These are phyloP conservation scores for Eremobia ochroleuca DNA, from an alignment of 2,888 invertebrate species.

Conservation along the genomic window DNA sequence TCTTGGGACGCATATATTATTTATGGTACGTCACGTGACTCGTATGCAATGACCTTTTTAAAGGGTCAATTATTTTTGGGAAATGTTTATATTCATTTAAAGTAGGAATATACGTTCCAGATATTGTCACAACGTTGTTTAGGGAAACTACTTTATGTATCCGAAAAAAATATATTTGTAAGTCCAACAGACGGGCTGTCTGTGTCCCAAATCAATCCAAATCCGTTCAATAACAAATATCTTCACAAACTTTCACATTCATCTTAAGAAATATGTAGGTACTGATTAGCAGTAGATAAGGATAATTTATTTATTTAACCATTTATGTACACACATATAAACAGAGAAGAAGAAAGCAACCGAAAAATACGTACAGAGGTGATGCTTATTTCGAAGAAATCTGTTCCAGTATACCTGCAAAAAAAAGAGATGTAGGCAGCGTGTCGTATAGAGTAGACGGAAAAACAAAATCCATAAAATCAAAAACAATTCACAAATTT, in stretches of 20 bases:
- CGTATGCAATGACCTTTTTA: constrained; percentile 40
- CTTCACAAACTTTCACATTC: not conserved
- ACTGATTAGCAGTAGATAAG: not conserved
- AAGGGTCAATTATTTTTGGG: constrained; percentile 25
- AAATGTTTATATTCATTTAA: constrained; percentile 4
- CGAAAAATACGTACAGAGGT: no score
- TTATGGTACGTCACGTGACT: constrained; percentile 29
- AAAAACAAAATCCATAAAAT: no score
- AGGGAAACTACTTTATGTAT: not conserved
- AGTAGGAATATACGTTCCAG: not conserved
- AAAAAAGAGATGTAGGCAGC: no score
- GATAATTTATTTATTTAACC: no score
- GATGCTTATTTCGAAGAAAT: no score
- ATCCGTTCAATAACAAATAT: not conserved
- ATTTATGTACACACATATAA: no score
- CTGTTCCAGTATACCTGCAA: no score
- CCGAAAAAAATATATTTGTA: not conserved
- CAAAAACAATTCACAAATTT: no score
- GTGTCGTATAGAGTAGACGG: no score
- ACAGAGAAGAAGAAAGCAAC: no score
- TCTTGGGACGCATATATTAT: constrained; percentile 46
- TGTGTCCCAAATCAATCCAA: constrained; percentile 13
- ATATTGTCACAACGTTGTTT: not conserved
- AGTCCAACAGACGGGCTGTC: not conserved
- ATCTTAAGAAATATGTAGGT: not conserved